Conservation (phyloP, 2,888 invertebrate species). For the Celastrina argiolus region DNA sequence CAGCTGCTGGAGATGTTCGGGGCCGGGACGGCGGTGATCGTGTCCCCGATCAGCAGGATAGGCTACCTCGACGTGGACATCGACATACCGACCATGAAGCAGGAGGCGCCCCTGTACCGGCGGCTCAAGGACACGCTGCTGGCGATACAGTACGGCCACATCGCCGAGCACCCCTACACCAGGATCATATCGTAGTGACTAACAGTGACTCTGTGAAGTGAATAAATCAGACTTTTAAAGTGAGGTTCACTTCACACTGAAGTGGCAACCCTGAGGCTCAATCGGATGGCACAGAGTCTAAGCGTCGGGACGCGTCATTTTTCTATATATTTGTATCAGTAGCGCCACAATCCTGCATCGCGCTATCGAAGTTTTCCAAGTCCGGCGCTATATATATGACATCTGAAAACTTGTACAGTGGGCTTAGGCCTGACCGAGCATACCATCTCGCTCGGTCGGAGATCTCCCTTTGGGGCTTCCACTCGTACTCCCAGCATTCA, state of each 20-base stretch:
- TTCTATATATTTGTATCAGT: too few species aligned
- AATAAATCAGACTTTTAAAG: conserved; percentile 26
- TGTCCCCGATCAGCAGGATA: conserved; percentile 93
- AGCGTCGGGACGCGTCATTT: too few species aligned
- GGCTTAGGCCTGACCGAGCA: too few species aligned
- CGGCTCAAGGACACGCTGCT: conserved; percentile 85
- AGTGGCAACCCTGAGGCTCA: not conserved
- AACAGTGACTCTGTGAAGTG: conserved; percentile 18
- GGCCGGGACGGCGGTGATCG: conserved; percentile 97
- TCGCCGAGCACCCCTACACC: conserved; percentile 87
- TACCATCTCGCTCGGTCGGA: too few species aligned
- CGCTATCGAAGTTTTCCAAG: too few species aligned
- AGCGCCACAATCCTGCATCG: too few species aligned
- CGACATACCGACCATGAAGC: conserved; percentile 85
- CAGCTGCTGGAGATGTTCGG: conserved; percentile 98
- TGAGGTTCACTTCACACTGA: not conserved
- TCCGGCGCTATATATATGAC: too few species aligned
- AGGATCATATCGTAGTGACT: conserved; percentile 63
- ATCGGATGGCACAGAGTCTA: too few species aligned
- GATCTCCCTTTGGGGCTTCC: too few species aligned
- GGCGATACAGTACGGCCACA: conserved; percentile 93
- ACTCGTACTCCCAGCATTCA: too few species aligned
- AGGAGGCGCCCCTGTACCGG: conserved; percentile 84
- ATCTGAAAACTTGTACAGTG: too few species aligned
- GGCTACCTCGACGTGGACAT: conserved; percentile 84